Percentiles rank a stretch among this genome's conserved stretches.
These are phyloP conservation scores for Aythya fuligula DNA, from an alignment of 2,797 vertebrate genomes.

Conservation along the genomic window DNA sequence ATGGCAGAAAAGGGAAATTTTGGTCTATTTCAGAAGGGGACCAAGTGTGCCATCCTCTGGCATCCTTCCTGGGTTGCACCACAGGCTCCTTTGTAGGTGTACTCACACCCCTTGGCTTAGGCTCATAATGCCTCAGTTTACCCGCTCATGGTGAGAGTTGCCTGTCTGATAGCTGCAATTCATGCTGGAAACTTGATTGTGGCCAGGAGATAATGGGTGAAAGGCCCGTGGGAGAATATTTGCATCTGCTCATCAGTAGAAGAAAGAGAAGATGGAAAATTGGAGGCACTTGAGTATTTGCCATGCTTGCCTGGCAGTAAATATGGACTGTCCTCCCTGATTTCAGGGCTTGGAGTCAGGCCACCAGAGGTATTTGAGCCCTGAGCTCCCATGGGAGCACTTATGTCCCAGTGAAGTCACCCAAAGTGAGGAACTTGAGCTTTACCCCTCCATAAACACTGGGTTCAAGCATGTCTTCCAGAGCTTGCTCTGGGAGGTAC, in stretches of 20 bases:
- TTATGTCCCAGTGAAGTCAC: background rate
- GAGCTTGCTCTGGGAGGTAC: background rate
- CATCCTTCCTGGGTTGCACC: background rate
- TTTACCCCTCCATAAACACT: background rate
- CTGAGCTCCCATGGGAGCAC: background rate
- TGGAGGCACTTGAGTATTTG: background rate
- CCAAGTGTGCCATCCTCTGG: background rate
- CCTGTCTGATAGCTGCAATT: background rate
- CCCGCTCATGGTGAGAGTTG: background rate
- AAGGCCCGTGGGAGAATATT: background rate
- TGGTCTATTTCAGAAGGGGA: background rate
- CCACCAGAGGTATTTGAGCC: background rate
- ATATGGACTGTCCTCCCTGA: background rate
- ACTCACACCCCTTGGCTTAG: background rate
- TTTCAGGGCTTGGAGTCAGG: background rate
- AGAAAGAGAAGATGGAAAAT: background rate
- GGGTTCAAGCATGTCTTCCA: background rate
- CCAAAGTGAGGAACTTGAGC: rapidly evolving
- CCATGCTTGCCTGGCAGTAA: background rate
- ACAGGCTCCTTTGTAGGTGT: rapidly evolving
- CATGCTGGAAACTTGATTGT: background rate
- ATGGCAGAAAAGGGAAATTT: background rate
- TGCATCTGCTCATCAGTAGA: background rate
- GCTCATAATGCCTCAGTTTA: background rate
- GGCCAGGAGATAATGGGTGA: background rate